Conservation (phyloP, 1,140 invertebrate genomes). For the Colletes gigas region DNA sequence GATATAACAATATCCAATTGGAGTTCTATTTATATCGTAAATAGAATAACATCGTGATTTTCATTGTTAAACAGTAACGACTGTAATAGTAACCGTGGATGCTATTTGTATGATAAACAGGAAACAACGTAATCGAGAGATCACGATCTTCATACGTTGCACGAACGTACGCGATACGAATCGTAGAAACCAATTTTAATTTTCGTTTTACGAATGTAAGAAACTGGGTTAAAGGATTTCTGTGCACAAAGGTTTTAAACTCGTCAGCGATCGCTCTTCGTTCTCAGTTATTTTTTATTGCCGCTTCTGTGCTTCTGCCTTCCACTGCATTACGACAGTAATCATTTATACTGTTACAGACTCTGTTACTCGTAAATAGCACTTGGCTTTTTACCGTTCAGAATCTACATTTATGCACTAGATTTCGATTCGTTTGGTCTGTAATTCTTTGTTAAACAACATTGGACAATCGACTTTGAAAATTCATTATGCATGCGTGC, state of each 20-base stretch:
- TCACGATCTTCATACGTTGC: background rate
- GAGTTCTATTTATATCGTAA: no score
- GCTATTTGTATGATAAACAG: background rate
- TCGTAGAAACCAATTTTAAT: background rate
- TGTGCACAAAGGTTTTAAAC: background rate
- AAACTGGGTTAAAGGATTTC: background rate
- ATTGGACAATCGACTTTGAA: no score
- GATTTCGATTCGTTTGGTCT: no score
- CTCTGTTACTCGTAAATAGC: no score
- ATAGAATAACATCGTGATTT: background rate
- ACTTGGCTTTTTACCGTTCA: no score
- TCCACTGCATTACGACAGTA: background rate
- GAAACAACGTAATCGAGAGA: background rate
- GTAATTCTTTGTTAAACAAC: no score
- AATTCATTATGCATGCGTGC: no score
- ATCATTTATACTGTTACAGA: background rate
- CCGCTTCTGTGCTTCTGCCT: background rate
- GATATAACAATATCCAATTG: no score
- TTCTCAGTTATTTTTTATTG: background rate
- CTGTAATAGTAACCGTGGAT: background rate
- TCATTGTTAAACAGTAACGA: background rate
- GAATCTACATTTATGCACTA: no score
- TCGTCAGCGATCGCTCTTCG: background rate
- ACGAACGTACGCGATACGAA: background rate
- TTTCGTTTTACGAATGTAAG: background rate